A percentile compares a stretch with the other conserved stretches of the same genome.
phyloP scores from a whole-genome alignment of 2,888 invertebrate genomes.

The Agrotis clavis region DNA sequence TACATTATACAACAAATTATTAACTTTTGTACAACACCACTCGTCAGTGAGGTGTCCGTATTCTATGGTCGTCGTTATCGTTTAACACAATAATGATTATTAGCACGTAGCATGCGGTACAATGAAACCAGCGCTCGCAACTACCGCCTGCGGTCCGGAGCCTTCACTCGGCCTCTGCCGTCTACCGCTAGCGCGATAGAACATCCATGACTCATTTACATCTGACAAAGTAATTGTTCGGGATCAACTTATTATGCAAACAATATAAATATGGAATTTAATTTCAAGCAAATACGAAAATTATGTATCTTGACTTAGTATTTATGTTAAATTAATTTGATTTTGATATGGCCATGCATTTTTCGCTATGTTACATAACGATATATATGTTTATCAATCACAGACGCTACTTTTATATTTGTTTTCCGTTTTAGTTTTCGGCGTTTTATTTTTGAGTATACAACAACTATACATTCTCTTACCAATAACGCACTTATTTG shows the following conservation, averaged over 20 bases:
- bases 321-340: conserved; percentile 85
- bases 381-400: conserved; percentile 90
- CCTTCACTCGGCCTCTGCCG: conserved; percentile 36
- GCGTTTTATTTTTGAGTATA: conserved; percentile 83
- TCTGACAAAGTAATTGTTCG: conserved; percentile 72
- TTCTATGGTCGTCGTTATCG: conserved; percentile 78
- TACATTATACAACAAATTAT: conserved; percentile 90
- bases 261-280: conserved; percentile 73
- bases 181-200: conserved; percentile 51
- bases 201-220: conserved; percentile 63
- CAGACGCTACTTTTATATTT: conserved; percentile 86
- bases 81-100: conserved; percentile 78
- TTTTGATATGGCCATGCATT: conserved; percentile 90
- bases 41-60: conserved; percentile 78
- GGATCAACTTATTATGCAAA: conserved; percentile 76
- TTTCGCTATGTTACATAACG: conserved; percentile 84
- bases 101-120: conserved; percentile 86
- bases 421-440: conserved; percentile 79
- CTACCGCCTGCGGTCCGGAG: conserved; percentile 65
- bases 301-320: conserved; percentile 77
- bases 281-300: conserved; percentile 73
- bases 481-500: conserved; percentile 87
- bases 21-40: conserved; percentile 86
- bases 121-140: conserved; percentile 82
- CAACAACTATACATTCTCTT: conserved; percentile 87